phyloP scores from a whole-genome alignment of 1,140 invertebrate genomes.

The Drosophila aff. region DNA sequence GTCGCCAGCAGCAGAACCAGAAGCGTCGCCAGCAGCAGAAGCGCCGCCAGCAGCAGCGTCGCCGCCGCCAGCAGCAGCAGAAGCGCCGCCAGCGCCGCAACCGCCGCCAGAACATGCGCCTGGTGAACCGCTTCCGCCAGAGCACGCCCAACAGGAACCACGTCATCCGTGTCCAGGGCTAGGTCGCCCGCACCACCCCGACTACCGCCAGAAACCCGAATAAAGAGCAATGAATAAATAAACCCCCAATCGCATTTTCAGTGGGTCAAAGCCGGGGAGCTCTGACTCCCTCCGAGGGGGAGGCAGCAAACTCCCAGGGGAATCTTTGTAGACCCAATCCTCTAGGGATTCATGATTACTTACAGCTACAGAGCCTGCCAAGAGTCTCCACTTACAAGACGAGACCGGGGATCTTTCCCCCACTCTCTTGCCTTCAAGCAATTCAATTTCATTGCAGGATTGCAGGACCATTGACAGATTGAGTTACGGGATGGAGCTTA shows the following conservation, averaged over 20 bases:
- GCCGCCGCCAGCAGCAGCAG: slow-evolving; percentile 59
- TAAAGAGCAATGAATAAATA: slow-evolving; percentile 23
- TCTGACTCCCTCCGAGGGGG: no score
- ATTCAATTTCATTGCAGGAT: no score
- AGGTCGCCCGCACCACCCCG: not conserved
- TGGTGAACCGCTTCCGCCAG: slow-evolving; percentile 58
- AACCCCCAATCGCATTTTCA: not conserved
- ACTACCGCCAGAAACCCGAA: not conserved
- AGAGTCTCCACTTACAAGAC: no score
- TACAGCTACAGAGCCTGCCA: no score
- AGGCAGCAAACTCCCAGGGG: no score
- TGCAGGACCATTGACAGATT: no score
- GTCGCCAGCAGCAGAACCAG: slow-evolving; percentile 48
- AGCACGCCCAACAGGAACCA: slow-evolving; percentile 47
- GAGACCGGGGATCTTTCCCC: no score
- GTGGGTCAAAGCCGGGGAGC: not conserved
- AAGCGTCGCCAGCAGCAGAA: slow-evolving; percentile 54
- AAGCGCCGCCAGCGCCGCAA: slow-evolving; percentile 57
- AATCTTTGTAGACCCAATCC: no score
- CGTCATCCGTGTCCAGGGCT: slow-evolving; percentile 44
- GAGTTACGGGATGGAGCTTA: no score
- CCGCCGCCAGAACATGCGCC: slow-evolving; percentile 48
- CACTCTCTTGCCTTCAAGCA: no score
- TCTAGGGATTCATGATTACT: no score
- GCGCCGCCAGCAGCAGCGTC: slow-evolving; percentile 64